Evolutionary conservation across 1,140 invertebrate species (phyloP).

Genomic region (Chrysoperla carnea): DNA sequence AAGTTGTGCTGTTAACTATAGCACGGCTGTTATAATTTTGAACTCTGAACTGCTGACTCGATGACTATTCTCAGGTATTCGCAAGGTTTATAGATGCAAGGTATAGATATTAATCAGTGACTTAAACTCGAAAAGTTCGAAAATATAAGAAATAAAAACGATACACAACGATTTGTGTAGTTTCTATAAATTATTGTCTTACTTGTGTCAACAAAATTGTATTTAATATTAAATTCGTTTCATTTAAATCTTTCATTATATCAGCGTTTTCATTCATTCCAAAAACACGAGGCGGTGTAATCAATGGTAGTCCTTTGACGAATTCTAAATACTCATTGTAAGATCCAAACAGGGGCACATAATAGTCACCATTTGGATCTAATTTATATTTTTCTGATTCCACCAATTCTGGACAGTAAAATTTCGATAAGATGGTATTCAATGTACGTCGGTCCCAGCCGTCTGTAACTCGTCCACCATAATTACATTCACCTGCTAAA

Average conservation of each 20-base stretch:
- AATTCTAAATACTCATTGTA: slow-evolving; percentile 61
- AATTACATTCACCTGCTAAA: slow-evolving; percentile 90
- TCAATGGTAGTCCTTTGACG: slow-evolving; percentile 57
- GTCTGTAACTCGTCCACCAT: slow-evolving; percentile 88
- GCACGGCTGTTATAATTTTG: too few species aligned
- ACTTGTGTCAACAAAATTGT: slow-evolving; percentile 77
- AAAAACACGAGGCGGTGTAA: slow-evolving; percentile 71
- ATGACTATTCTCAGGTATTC: too few species aligned
- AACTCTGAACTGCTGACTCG: too few species aligned
- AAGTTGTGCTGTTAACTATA: too few species aligned
- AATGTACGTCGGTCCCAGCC: slow-evolving; percentile 84
- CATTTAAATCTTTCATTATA: slow-evolving; percentile 83
- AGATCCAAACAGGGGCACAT: slow-evolving; percentile 52
- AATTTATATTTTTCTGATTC: slow-evolving; percentile 35
- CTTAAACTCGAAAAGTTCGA: too few species aligned
- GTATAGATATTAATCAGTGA: too few species aligned
- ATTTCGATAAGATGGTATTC: slow-evolving; percentile 67
- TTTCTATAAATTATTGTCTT: slow-evolving; percentile 5
- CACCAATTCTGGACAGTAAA: slow-evolving; percentile 46
- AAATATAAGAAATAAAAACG: too few species aligned
- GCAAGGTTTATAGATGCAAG: too few species aligned
- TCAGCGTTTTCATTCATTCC: slow-evolving; percentile 90
- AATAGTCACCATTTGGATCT: slow-evolving; percentile 51
- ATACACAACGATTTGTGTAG: too few species aligned
- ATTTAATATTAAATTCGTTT: slow-evolving; percentile 61